Evolutionary conservation across 2,797 vertebrate genomes (phyloP).

Genomic region (Hyperoplus lanceolatus): DNA sequence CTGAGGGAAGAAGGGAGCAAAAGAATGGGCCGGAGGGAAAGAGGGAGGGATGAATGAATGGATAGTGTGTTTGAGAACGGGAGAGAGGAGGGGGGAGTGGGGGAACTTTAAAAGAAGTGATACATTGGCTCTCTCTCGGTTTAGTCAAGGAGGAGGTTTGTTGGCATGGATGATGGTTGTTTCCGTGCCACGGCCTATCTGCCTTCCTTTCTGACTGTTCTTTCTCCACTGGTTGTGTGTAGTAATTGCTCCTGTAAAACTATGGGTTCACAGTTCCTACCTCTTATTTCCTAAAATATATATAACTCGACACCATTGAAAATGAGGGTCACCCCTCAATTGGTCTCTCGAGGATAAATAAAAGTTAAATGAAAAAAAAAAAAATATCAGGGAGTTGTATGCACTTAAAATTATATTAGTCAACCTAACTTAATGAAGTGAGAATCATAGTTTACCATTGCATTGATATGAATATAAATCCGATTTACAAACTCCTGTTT

Average conservation of each 20-base stretch:
- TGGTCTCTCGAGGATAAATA: no score
- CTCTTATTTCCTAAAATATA: not conserved
- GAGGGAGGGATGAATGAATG: constrained; percentile 46
- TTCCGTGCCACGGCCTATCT: constrained; percentile 1
- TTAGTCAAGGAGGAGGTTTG: constrained; percentile 40
- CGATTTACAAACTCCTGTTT: not conserved
- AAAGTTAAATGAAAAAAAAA: no score
- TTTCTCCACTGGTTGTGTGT: not conserved
- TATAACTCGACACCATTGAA: no score
- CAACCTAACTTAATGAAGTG: not conserved
- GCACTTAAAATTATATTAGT: not conserved
- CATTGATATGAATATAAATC: not conserved
- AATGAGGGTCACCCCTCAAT: no score
- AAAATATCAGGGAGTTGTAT: not conserved
- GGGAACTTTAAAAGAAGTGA: constrained; percentile 50
- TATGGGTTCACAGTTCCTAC: not conserved
- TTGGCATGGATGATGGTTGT: constrained; percentile 37
- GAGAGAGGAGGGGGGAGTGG: constrained; percentile 12
- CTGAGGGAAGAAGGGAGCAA: constrained; percentile 22
- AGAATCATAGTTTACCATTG: not conserved
- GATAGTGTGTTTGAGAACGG: constrained; percentile 48
- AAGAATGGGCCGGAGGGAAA: constrained; percentile 34
- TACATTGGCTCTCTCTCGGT: constrained; percentile 49
- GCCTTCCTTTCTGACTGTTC: not conserved
- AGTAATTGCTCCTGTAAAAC: not conserved